Percentiles rank a stretch among this genome's conserved stretches.
These are phyloP conservation scores for Papilio polyxenes DNA, from an alignment of 1,140 invertebrate species.

Conservation along the genomic window DNA sequence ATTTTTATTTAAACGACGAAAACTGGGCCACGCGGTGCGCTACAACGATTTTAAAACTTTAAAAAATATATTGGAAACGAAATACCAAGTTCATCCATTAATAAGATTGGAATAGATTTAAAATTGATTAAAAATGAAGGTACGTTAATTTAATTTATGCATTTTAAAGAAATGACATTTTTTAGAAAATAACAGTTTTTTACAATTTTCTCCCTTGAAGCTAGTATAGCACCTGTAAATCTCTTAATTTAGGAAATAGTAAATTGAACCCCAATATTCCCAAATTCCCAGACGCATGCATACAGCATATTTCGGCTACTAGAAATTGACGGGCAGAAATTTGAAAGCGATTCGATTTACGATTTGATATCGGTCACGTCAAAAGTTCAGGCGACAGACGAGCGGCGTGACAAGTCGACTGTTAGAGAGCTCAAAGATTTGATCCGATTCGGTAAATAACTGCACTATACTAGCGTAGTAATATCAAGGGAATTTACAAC, in stretches of 20 bases:
- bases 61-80: too few relatives aligned
- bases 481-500: not conserved
- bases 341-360: conserved; percentile 4
- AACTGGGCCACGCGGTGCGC: not conserved
- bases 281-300: conserved; percentile 6
- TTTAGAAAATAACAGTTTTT: too few relatives aligned
- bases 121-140: not conserved
- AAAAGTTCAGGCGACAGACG: not conserved
- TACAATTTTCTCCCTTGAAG: too few relatives aligned
- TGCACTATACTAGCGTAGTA: not conserved
- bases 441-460: conserved; percentile 20
- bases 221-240: not conserved
- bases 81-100: too few relatives aligned
- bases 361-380: conserved; percentile 24
- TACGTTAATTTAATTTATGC: not conserved
- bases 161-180: too few relatives aligned
- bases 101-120: not conserved
- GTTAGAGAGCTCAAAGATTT: conserved; percentile 22
- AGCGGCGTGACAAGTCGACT: conserved; percentile 16
- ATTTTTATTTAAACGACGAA: not conserved
- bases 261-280: not conserved
- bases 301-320: not conserved
- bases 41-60: too few relatives aligned
- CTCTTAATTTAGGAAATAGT: not conserved
- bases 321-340: conserved; percentile 18